Conservation (phyloP, 2,113 vertebrate genomes). For the Orycteropus afer region DNA sequence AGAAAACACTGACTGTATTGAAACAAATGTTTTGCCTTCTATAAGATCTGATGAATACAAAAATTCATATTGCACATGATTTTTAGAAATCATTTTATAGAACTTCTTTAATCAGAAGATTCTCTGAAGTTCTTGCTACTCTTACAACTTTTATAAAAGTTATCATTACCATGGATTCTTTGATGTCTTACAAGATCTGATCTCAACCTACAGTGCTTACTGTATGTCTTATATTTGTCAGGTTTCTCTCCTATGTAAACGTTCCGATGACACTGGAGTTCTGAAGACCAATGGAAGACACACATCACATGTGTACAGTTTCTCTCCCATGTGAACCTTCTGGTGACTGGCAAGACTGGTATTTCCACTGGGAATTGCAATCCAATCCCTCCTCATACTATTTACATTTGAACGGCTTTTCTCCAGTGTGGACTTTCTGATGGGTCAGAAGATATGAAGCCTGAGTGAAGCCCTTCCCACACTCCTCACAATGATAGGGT, state of each 20-base stretch:
- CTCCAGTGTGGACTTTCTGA: not conserved
- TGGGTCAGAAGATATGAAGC: not conserved
- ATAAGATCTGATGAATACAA: not conserved
- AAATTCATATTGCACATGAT: not conserved
- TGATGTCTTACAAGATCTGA: not conserved
- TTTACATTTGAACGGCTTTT: not conserved
- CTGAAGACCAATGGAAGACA: not conserved
- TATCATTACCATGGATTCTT: not conserved
- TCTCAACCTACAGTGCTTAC: constrained; percentile 1
- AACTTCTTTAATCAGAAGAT: not conserved
- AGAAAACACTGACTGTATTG: not conserved
- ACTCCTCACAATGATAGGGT: not conserved
- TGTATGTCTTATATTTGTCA: not conserved
- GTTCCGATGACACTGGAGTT: not conserved
- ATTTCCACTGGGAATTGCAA: not conserved
- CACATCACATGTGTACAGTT: not conserved
- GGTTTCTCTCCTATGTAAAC: not conserved
- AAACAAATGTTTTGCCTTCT: not conserved
- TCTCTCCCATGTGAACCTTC: not conserved
- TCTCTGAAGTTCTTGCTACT: not conserved
- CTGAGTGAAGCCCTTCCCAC: not conserved
- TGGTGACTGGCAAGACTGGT: not conserved
- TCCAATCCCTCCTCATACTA: constrained; percentile 38
- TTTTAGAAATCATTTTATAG: not conserved
- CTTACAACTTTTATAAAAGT: not conserved